Percentiles rank a stretch among this genome's conserved stretches.
phyloP scores from a whole-genome alignment of 2,797 vertebrate species.

The Cynopterus sphinx region DNA sequence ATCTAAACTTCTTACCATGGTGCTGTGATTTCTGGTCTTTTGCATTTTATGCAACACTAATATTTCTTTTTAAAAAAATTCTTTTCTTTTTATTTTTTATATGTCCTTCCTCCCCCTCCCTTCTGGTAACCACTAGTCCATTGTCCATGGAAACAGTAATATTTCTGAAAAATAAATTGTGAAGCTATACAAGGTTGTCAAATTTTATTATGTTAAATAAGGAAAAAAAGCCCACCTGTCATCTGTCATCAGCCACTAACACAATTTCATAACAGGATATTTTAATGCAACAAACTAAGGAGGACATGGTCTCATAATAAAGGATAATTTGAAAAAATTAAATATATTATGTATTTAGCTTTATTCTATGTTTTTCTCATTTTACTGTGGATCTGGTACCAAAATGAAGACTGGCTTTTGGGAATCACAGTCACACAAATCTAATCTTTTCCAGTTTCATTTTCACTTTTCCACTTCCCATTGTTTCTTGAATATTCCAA shows the following conservation, averaged over 20 bases:
- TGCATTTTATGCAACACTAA: background rate
- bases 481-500: background rate
- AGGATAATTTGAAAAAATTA: background rate
- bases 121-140: no score
- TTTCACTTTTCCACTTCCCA: background rate
- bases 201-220: constrained; percentile 43
- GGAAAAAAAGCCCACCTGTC: background rate
- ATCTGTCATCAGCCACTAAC: background rate
- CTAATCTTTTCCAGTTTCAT: background rate
- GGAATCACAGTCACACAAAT: background rate
- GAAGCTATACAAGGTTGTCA: background rate
- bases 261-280: background rate
- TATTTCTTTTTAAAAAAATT: background rate
- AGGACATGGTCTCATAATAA: background rate
- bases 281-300: background rate
- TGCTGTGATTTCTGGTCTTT: background rate
- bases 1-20: background rate
- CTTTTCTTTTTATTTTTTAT: no score
- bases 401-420: background rate
- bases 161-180: constrained; percentile 3
- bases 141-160: background rate
- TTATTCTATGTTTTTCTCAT: background rate
- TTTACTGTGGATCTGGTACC: background rate
- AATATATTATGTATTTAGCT: background rate
- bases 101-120: no score